phyloP scores from a whole-genome alignment of 2,113 vertebrate genomes.

The Gallinago paraguaiae region DNA sequence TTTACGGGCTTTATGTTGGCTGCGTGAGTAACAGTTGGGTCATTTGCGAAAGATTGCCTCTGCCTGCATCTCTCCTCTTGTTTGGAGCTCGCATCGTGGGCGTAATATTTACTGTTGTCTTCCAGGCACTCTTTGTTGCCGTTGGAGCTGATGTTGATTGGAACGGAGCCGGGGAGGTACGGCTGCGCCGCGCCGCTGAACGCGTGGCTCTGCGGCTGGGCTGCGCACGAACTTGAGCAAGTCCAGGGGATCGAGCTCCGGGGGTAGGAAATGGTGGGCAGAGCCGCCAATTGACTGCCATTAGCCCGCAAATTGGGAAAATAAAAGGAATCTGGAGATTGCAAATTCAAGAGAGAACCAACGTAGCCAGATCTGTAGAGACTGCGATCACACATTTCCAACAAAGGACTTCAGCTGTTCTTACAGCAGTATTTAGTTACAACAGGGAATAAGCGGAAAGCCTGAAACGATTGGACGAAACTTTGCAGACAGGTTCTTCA shows the following conservation, averaged over 20 bases:
- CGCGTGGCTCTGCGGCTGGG: conserved; percentile 83
- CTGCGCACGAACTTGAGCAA: conserved; percentile 82
- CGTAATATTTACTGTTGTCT: conserved; percentile 81
- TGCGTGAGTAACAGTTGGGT: conserved; percentile 71
- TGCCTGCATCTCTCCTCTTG: conserved; percentile 77
- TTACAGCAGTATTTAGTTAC: conserved; percentile 88
- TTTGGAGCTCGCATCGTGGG: conserved; percentile 77
- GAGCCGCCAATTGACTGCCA: conserved; percentile 88
- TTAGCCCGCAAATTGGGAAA: conserved; percentile 90
- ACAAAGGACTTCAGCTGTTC: conserved; percentile 84
- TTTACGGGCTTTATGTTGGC: conserved; percentile 75
- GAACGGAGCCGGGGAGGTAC: conserved; percentile 81
- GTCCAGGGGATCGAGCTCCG: conserved; percentile 91
- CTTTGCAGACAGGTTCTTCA: conserved; percentile 81
- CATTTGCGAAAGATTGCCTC: conserved; percentile 74
- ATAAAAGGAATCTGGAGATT: conserved; percentile 89
- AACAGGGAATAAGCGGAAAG: conserved; percentile 86
- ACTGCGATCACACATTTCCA: conserved; percentile 96
- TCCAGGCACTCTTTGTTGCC: conserved; percentile 82
- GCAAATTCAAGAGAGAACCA: conserved; percentile 90
- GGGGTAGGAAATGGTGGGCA: conserved; percentile 87
- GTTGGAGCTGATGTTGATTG: conserved; percentile 78
- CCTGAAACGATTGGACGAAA: conserved; percentile 80
- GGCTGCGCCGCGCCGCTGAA: conserved; percentile 82
- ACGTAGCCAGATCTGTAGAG: conserved; percentile 92